phyloP scores from a whole-genome alignment of 23 tunicate species.

The Trididemnum nubilum region DNA sequence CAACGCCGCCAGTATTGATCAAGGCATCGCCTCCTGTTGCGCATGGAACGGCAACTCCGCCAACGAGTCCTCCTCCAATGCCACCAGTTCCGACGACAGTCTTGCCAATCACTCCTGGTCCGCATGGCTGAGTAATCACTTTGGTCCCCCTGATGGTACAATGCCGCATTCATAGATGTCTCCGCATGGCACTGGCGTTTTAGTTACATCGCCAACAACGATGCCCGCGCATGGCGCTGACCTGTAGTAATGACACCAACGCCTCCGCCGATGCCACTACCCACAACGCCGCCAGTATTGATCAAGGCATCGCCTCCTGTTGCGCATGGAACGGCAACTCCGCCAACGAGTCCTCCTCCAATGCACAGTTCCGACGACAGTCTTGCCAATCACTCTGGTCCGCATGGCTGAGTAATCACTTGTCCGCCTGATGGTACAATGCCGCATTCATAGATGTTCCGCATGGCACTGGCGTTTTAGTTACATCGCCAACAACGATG shows the following conservation, averaged over 20 bases:
- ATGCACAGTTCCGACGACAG: not conserved
- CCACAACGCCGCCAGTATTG: not conserved
- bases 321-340: slow-evolving; percentile 14
- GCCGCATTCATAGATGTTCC: slow-evolving; percentile 2
- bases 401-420: not conserved
- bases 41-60: slow-evolving; percentile 13
- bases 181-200: not conserved
- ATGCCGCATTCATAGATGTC: slow-evolving; percentile 1
- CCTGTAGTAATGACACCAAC: not conserved
- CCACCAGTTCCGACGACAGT: not conserved
- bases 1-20: slow-evolving; percentile 3
- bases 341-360: slow-evolving; percentile 3
- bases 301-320: slow-evolving; percentile 9
- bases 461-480: not conserved
- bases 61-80: not conserved
- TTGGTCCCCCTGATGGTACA: not conserved
- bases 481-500: not conserved
- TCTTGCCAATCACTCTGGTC: slow-evolving; percentile 2
- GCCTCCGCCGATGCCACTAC: not conserved
- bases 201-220: not conserved
- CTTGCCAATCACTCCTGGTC: slow-evolving; percentile 7
- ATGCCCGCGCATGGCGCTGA: not conserved
- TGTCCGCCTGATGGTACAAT: not conserved
- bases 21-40: slow-evolving; percentile 14
- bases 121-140: not conserved